phyloP scores from a whole-genome alignment of 2,888 invertebrate genomes.

The Folsomia candida region DNA sequence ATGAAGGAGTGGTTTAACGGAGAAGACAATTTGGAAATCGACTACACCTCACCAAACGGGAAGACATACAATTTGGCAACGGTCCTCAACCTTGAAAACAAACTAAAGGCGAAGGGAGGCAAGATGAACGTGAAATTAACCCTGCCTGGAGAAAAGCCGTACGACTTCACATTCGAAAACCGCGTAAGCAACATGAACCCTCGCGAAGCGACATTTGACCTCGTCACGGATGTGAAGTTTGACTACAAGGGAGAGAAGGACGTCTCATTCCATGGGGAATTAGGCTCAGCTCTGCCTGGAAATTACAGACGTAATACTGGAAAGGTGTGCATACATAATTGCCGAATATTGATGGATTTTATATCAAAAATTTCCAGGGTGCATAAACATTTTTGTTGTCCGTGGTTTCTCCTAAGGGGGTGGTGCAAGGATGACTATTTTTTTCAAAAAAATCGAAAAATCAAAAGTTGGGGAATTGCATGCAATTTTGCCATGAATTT shows the following conservation, averaged over 20 bases:
- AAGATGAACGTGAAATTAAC: slow-evolving; percentile 31
- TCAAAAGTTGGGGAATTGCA: too few relatives aligned
- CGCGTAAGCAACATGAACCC: slow-evolving; percentile 37
- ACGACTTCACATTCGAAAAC: slow-evolving; percentile 36
- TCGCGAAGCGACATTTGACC: slow-evolving; percentile 36
- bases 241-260: slow-evolving; percentile 40
- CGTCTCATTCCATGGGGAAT: slow-evolving; percentile 31
- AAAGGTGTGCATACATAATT: slow-evolving; percentile 14
- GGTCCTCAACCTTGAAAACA: slow-evolving; percentile 33
- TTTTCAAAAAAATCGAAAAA: too few relatives aligned
- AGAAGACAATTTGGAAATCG: slow-evolving; percentile 39
- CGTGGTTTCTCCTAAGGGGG: too few relatives aligned
- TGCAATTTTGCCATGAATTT: too few relatives aligned
- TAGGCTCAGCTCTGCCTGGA: slow-evolving; percentile 37
- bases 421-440: too few relatives aligned
- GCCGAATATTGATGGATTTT: not conserved
- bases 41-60: slow-evolving; percentile 23
- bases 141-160: slow-evolving; percentile 38
- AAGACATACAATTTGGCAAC: slow-evolving; percentile 29
- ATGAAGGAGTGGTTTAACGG: slow-evolving; percentile 57
- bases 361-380: not conserved
- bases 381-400: too few relatives aligned
- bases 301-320: slow-evolving; percentile 42
- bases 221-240: slow-evolving; percentile 37
- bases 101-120: slow-evolving; percentile 24